Evolutionary conservation across 2,888 invertebrate genomes (phyloP).

Genomic region (Brachylomia viminalis): DNA sequence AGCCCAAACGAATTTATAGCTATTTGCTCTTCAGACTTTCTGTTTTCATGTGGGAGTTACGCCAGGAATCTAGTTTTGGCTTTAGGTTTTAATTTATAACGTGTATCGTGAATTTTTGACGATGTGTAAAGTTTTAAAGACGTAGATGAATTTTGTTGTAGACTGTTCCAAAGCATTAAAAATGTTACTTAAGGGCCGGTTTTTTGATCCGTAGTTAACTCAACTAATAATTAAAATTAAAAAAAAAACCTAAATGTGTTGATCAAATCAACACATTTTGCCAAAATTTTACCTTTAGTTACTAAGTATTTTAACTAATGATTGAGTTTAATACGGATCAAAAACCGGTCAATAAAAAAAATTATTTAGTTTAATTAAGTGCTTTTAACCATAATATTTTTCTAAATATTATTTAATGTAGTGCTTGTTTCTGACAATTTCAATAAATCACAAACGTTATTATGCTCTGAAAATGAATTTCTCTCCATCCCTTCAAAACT

Average conservation of each 20-base stretch:
- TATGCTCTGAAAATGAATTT: constrained; percentile 44
- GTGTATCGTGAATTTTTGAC: constrained; percentile 32
- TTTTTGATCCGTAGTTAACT: too few species aligned
- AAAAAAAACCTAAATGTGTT: too few species aligned
- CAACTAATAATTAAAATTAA: too few species aligned
- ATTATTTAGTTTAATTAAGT: not conserved
- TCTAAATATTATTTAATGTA: constrained; percentile 9
- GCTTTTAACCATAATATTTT: constrained; percentile 13
- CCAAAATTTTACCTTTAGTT: too few species aligned
- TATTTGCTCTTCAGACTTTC: constrained; percentile 79
- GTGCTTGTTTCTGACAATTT: constrained; percentile 15
- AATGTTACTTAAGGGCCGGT: not conserved
- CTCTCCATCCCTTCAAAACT: constrained; percentile 32
- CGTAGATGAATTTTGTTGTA: not conserved
- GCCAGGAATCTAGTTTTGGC: constrained; percentile 60
- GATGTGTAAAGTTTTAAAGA: not conserved
- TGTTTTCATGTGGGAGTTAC: constrained; percentile 64
- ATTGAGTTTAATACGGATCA: too few species aligned
- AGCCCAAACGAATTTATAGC: constrained; percentile 85
- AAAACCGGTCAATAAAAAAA: not conserved
- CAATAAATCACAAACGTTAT: constrained; percentile 15
- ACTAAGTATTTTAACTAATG: too few species aligned
- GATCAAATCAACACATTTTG: too few species aligned
- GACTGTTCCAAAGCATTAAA: not conserved
- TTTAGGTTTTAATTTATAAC: constrained; percentile 56